phyloP scores from a whole-genome alignment of 2,888 invertebrate genomes.

The Epistrophe grossulariae region DNA sequence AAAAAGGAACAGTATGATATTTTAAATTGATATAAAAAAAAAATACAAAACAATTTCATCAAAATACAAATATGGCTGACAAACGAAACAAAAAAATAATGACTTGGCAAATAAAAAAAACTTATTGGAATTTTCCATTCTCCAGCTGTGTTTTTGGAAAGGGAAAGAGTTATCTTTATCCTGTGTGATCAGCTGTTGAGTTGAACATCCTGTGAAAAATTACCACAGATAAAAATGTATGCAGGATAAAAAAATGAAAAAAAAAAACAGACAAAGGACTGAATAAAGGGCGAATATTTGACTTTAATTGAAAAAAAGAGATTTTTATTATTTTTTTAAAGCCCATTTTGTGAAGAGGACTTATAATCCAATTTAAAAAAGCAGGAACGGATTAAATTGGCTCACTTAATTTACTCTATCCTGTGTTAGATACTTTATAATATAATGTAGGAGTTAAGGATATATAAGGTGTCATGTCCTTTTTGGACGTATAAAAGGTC shows the following conservation, averaged over 20 bases:
- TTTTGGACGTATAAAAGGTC: background rate
- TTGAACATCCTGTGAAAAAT: slow-evolving; percentile 33
- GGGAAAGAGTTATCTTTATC: slow-evolving; percentile 24
- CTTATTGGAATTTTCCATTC: slow-evolving; percentile 23
- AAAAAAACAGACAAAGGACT: background rate
- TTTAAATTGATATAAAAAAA: slow-evolving; percentile 19
- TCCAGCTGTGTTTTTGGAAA: slow-evolving; percentile 1
- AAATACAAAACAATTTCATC: slow-evolving; percentile 19
- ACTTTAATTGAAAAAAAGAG: slow-evolving; percentile 27
- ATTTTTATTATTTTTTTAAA: background rate
- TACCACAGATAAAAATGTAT: slow-evolving; percentile 25
- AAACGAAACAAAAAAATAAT: slow-evolving; percentile 16
- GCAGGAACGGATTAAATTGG: slow-evolving; percentile 25
- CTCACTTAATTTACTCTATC: slow-evolving; percentile 26
- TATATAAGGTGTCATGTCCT: background rate
- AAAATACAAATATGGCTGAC: slow-evolving; percentile 12
- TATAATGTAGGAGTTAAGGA: background rate
- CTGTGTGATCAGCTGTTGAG: slow-evolving; percentile 31
- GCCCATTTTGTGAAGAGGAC: slow-evolving; percentile 6
- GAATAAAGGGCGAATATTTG: slow-evolving; percentile 6
- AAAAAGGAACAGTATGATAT: slow-evolving; percentile 16
- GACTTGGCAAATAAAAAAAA: slow-evolving; percentile 20
- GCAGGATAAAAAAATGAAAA: background rate
- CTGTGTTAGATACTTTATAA: too few relatives aligned
- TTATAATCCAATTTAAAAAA: slow-evolving; percentile 28